Evolutionary conservation across 2,113 vertebrate species (phyloP).

Genomic region (Pheucticus melanocephalus): DNA sequence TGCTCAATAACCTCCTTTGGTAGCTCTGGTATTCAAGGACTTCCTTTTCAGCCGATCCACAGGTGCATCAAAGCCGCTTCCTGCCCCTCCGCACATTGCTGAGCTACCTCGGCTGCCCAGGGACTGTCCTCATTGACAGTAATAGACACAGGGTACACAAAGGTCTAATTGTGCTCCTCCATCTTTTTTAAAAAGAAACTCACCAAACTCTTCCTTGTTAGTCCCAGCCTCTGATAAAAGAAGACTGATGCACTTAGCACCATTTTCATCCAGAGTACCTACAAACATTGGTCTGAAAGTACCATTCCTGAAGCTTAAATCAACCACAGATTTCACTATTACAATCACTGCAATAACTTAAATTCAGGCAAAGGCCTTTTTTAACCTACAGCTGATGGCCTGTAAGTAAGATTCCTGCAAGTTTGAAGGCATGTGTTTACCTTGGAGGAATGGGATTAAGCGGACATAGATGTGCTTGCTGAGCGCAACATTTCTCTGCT

Average conservation of each 20-base stretch:
- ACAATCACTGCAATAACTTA: background rate
- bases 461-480: background rate
- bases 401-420: background rate
- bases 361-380: background rate
- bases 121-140: background rate
- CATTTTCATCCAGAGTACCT: background rate
- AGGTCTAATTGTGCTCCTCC: rapidly evolving
- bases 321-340: background rate
- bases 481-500: background rate
- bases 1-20: background rate
- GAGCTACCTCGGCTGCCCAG: background rate
- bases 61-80: background rate
- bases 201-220: background rate
- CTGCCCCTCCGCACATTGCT: background rate
- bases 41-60: background rate
- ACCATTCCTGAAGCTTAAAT: background rate
- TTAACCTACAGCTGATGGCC: background rate
- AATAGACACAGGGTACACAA: background rate
- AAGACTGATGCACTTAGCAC: background rate
- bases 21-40: background rate
- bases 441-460: background rate
- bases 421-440: background rate
- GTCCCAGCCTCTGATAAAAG: background rate
- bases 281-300: background rate
- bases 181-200: background rate